phyloP scores from a whole-genome alignment of 2,113 vertebrate species.

The Lampris incognitus region DNA sequence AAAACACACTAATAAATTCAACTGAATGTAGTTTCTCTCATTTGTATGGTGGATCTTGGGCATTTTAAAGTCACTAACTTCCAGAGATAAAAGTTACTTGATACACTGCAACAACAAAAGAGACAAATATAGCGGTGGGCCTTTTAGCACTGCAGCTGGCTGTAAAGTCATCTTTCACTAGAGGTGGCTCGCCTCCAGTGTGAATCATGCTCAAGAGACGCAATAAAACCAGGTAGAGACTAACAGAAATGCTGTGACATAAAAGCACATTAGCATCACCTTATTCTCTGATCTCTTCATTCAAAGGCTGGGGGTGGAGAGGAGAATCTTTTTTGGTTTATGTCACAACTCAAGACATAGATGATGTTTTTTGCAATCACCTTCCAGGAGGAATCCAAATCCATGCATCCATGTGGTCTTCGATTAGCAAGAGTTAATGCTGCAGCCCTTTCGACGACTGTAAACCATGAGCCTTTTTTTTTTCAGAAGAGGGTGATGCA shows the following conservation, averaged over 20 bases:
- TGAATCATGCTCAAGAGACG: neutral
- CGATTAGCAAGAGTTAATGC: conserved; percentile 22
- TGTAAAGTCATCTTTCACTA: neutral
- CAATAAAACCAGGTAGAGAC: neutral
- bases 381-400: neutral
- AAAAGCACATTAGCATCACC: neutral
- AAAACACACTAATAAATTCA: neutral
- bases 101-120: conserved; percentile 4
- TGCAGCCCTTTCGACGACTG: conserved; percentile 56
- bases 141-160: neutral
- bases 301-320: neutral
- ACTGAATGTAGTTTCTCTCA: neutral
- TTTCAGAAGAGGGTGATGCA: conserved; percentile 60
- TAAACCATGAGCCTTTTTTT: conserved; percentile 38
- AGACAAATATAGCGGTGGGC: conserved; percentile 5
- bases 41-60: neutral
- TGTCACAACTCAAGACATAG: neutral
- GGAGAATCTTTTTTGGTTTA: neutral
- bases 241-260: neutral
- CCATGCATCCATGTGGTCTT: conserved; percentile 1
- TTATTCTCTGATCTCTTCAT: neutral
- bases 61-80: neutral
- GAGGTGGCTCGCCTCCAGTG: neutral
- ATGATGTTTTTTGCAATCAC: conserved; percentile 1
- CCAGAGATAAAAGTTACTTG: conserved; percentile 3